These are phyloP conservation scores for Cosmia pyralina DNA, from an alignment of 2,888 invertebrate species.

Conservation along the genomic window DNA sequence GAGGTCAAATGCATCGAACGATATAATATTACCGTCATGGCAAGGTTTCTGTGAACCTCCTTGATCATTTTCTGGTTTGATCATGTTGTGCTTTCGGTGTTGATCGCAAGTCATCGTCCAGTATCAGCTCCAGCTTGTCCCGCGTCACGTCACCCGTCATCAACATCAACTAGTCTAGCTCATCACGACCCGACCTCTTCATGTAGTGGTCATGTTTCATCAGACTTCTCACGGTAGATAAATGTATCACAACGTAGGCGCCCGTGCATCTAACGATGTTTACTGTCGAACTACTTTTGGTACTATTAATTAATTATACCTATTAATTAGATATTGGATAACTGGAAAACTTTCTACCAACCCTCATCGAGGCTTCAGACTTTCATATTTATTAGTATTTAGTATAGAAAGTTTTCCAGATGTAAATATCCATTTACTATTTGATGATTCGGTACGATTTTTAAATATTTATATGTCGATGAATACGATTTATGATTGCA, in stretches of 20 bases:
- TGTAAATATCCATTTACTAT: conserved; percentile 71
- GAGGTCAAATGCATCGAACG: conserved; percentile 87
- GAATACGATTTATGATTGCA: conserved; percentile 69
- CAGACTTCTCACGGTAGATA: conserved; percentile 88
- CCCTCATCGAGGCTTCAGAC: conserved; percentile 76
- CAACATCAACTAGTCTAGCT: conserved; percentile 76
- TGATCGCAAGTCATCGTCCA: conserved; percentile 84
- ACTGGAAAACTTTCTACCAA: conserved; percentile 87
- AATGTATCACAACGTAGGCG: conserved; percentile 90
- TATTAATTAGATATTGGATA: conserved; percentile 60
- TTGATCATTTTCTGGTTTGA: conserved; percentile 81
- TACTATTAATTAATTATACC: conserved; percentile 68
- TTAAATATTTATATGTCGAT: conserved; percentile 76
- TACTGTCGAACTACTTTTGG: conserved; percentile 77
- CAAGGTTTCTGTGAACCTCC: conserved; percentile 80
- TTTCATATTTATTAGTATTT: conserved; percentile 78
- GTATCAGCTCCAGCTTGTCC: conserved; percentile 83
- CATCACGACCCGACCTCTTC: conserved; percentile 86
- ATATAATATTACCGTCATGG: conserved; percentile 72
- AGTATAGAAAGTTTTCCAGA: conserved; percentile 88
- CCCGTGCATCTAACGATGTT: conserved; percentile 84
- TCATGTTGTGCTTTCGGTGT: conserved; percentile 89
- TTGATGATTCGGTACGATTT: conserved; percentile 78
- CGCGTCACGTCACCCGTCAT: conserved; percentile 85
- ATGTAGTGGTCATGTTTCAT: conserved; percentile 86